Percentiles rank a stretch among this genome's conserved stretches.
Evolutionary conservation across 2,888 invertebrate genomes (phyloP).

Genomic region (Lithosia quadra): DNA sequence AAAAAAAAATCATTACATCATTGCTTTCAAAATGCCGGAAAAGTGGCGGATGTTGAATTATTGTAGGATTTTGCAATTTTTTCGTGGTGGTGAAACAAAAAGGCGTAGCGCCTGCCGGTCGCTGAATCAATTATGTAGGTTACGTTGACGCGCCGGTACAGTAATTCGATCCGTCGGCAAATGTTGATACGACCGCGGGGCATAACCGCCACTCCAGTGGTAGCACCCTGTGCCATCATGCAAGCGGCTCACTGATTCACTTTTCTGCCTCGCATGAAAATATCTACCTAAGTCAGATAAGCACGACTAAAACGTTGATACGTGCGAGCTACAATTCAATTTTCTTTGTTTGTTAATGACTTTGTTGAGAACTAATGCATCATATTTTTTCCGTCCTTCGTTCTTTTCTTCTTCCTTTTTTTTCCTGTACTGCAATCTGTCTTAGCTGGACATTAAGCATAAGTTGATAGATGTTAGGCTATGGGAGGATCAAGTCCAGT

Average conservation of each 20-base stretch:
- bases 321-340: neutral
- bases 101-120: slow-evolving; percentile 74
- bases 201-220: slow-evolving; percentile 54
- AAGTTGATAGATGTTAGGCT: no score
- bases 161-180: slow-evolving; percentile 84
- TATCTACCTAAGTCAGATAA: slow-evolving; percentile 36
- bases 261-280: slow-evolving; percentile 50
- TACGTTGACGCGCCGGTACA: slow-evolving; percentile 74
- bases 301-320: neutral
- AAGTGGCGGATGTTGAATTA: slow-evolving; percentile 78
- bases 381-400: no score
- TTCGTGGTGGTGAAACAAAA: slow-evolving; percentile 69
- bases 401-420: no score
- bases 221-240: slow-evolving; percentile 36
- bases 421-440: no score
- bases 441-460: no score
- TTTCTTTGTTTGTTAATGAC: neutral
- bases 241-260: slow-evolving; percentile 67
- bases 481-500: no score
- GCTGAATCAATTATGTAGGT: slow-evolving; percentile 79
- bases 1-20: neutral
- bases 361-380: neutral
- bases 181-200: slow-evolving; percentile 84
- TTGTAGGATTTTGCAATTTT: slow-evolving; percentile 75
- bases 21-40: slow-evolving; percentile 55